These are phyloP conservation scores for Ciconia nigra DNA, from an alignment of 2,797 vertebrate genomes.

Conservation along the genomic window DNA sequence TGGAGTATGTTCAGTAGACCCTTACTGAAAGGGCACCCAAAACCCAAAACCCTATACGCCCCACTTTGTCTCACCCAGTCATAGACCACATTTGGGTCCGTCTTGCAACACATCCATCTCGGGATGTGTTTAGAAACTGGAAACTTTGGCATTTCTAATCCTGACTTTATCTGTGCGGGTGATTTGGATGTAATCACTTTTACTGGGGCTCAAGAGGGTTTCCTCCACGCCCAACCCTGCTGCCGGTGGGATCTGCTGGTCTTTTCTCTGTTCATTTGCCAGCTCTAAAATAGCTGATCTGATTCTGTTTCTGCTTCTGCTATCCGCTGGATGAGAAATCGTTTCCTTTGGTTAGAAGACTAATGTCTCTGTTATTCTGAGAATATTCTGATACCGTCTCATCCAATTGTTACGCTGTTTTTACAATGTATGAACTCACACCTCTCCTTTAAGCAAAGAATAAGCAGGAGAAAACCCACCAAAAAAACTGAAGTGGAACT, in stretches of 20 bases:
- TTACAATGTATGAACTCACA: background rate
- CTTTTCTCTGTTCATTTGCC: constrained; percentile 42
- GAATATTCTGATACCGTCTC: background rate
- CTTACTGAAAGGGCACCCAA: background rate
- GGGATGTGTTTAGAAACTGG: background rate
- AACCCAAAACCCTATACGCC: background rate
- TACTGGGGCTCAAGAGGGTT: background rate
- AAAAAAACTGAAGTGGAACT: background rate
- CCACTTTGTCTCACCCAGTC: background rate
- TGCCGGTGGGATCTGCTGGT: background rate
- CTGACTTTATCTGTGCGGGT: background rate
- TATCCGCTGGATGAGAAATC: background rate
- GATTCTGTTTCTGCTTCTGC: constrained; percentile 48
- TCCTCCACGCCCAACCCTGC: background rate
- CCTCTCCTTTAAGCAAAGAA: background rate
- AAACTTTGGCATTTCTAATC: constrained; percentile 57
- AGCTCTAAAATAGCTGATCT: constrained; percentile 26
- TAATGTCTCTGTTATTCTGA: background rate
- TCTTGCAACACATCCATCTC: background rate
- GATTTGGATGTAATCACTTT: background rate
- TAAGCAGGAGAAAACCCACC: background rate
- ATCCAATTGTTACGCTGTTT: background rate
- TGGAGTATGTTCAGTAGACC: background rate
- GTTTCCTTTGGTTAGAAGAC: background rate
- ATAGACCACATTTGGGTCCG: background rate